Base-by-base conservation (phyloP, 2,113 vertebrate species). In the Pterophyllum scalare region DNA sequence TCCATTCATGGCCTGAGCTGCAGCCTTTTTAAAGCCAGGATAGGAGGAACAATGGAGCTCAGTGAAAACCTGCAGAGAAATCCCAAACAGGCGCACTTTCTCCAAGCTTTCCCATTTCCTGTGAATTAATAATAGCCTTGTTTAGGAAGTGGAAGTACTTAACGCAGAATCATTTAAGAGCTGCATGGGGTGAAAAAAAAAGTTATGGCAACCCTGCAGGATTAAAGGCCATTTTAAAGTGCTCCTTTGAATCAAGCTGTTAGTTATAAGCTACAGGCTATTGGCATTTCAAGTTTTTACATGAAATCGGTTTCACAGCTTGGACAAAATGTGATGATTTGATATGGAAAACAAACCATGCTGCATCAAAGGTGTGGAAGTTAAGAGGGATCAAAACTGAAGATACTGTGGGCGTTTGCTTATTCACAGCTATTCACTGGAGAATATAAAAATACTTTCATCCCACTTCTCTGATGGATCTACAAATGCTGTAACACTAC, bases 61-160 rank as follows among this genome's bases (percentile, higher is more conserved):
- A 92, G 72, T 91, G 86, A 92, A 93, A 92, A 79, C 87, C 87
- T 79, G 82, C 83, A 86, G 84, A 89, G 86, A 93, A 93, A 91
- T 82, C 78, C 74, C 70, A 56, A 62, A 57, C 77, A 65, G 61
- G 59, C 43, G 46, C 86, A 78, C 72, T 86, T 88, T 87, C 89
- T 83, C 77, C 76, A 43, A 75, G 89, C 86, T 86, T 88, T 90
- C 90, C 89, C 76, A 77, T 85, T 94, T 95, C 93, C 93, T 94
- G 89, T 93, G 91, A 92, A 94, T 95, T 94, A 94, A 95, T 95
- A 92, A 94, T 94, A 89, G 85, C 59, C 59, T 75, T 31, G 26
- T n/a, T 31, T 49, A 81, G 90, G 89, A 93, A 94, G 80, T 85
- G 77, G 79, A 89, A 80, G 87, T 72, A 79, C 76, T 92, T 59